Conservation (phyloP, 2,113 vertebrate genomes). For the Triplophysa siluroides region DNA sequence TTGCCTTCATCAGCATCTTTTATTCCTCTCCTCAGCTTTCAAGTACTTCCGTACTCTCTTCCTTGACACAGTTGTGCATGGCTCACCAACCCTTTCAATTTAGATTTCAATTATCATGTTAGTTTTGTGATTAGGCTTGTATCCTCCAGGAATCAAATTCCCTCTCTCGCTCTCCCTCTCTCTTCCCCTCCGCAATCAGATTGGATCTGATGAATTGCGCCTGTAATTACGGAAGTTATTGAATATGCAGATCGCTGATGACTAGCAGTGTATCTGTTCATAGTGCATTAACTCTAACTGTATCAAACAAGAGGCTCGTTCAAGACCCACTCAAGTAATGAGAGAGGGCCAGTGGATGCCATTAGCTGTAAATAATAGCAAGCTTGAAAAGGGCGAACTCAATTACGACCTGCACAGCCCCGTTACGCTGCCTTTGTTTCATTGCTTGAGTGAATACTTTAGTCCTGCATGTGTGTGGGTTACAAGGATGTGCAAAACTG, state of each 20-base stretch:
- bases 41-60: constrained; percentile 54
- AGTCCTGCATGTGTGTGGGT: constrained; percentile 31
- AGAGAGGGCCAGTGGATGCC: constrained; percentile 67
- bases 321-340: constrained; percentile 72
- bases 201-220: constrained; percentile 81
- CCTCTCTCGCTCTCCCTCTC: constrained; percentile 26
- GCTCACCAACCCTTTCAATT: constrained; percentile 76
- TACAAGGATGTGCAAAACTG: constrained; percentile 27
- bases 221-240: constrained; percentile 83
- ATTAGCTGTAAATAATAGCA: constrained; percentile 71
- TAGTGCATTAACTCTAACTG: constrained; percentile 74
- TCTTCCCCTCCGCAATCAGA: constrained; percentile 78
- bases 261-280: constrained; percentile 73
- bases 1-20: background rate
- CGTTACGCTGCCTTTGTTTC: constrained; percentile 55
- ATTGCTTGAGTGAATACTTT: constrained; percentile 6
- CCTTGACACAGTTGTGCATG: constrained; percentile 64
- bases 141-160: constrained; percentile 78
- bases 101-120: constrained; percentile 83
- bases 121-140: constrained; percentile 81
- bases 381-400: constrained; percentile 64
- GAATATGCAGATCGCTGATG: constrained; percentile 80
- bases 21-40: constrained; percentile 22
- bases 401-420: constrained; percentile 67
- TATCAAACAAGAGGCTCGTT: constrained; percentile 73